Base-by-base conservation (phyloP, 37 sponge, comb jelly and placozoan species). In the Spongilla lacustris region DNA sequence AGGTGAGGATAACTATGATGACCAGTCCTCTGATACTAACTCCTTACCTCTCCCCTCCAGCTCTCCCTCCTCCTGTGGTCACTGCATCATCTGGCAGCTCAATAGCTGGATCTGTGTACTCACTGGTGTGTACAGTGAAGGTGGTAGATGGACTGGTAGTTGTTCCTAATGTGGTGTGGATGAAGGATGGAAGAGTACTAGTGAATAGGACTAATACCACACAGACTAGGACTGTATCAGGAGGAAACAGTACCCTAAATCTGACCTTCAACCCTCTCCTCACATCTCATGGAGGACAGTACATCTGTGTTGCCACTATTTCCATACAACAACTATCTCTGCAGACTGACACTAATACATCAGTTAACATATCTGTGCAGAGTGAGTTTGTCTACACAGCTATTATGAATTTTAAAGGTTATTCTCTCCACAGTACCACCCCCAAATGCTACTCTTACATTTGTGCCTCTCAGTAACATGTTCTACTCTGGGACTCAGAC, bases 231-330 rank as follows among this genome's bases (percentile, higher is more conserved):
- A 58, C 58, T 58, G 58, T 58, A 17, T 58, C 58, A 58, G 58
- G 58, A 19, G 58, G 19, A 6, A 58, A 58, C 58, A 58, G 58
- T 14, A 81, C 41, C 49, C 34, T 28, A 10, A 38, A 23, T 11
- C 72, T 86, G 32, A 73, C 27, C 25, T 87, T 87, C 75, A 50
- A 22, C 32, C 68, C 81, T 29, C 81, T 87, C 0, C 67, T 37
- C 12, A 75, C 87, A 48, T 81, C 87, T 22, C 81, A 87, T 74
- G 87, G 75, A 75, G 87, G 75, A 28, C 68, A 38, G 69, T 87
- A 87, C 76, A 75, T 14, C 67, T 87, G 87, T 34, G 38, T 26
- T 35, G 87, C 80, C 49, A 74, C 21, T 23, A 66, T 87, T 22
- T n/a, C 33, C 14, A 25, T 81, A 21, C 75, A 75, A 11, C 0